phyloP scores from a whole-genome alignment of 2,113 vertebrate genomes.

The Catagonus wagneri region DNA sequence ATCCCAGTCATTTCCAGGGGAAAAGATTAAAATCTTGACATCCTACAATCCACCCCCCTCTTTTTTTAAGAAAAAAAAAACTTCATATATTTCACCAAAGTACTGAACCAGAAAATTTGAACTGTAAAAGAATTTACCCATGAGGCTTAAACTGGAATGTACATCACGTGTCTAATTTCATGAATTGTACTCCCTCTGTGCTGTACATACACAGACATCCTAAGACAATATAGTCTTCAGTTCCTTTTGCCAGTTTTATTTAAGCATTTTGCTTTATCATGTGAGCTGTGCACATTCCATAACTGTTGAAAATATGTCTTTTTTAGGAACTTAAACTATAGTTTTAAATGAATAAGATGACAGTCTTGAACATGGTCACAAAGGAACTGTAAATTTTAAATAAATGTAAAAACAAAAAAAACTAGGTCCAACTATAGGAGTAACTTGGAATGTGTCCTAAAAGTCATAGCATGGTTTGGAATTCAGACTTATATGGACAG shows the following conservation, averaged over 20 bases:
- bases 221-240: slow-evolving; percentile 7
- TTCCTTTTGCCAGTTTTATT: slow-evolving; percentile 36
- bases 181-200: not conserved
- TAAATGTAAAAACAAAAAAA: not conserved
- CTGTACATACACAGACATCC: not conserved
- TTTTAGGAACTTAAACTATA: slow-evolving; percentile 7
- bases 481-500: slow-evolving; percentile 17
- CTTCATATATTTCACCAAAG: slow-evolving; percentile 17
- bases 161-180: slow-evolving; percentile 14
- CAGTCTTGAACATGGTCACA: not conserved
- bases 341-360: not conserved
- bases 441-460: slow-evolving; percentile 6
- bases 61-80: not conserved
- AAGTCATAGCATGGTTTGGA: slow-evolving; percentile 9
- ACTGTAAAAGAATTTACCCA: slow-evolving; percentile 29
- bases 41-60: not conserved
- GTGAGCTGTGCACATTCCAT: not conserved
- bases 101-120: slow-evolving; percentile 40
- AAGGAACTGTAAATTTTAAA: not conserved
- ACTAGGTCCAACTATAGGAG: not conserved
- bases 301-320: slow-evolving; percentile 37
- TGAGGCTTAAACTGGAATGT: not conserved
- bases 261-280: slow-evolving; percentile 47
- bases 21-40: slow-evolving; percentile 1
- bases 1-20: not conserved